These are phyloP conservation scores for Rhabdomys dilectus DNA, from an alignment of 2,113 vertebrate genomes.

Conservation along the genomic window DNA sequence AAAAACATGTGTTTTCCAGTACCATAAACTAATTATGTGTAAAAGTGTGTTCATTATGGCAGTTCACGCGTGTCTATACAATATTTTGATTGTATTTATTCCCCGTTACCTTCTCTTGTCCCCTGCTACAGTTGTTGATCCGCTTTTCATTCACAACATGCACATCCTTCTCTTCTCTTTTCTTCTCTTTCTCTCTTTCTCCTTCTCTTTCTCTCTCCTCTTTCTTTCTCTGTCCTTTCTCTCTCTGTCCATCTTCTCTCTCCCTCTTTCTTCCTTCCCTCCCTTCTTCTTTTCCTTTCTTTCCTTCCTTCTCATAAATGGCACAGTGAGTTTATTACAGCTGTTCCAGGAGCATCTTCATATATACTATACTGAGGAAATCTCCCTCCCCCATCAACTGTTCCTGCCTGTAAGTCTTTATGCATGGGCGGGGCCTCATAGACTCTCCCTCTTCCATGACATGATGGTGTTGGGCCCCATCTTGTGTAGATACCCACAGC, in stretches of 20 bases:
- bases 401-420: not conserved
- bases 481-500: not conserved
- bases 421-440: not conserved
- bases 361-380: not conserved
- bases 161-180: not conserved
- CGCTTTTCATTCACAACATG: not conserved
- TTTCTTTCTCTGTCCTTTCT: not conserved
- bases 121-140: not conserved
- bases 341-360: not conserved
- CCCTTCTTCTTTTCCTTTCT: rapidly evolving
- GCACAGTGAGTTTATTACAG: not conserved
- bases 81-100: not conserved
- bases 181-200: rapidly evolving
- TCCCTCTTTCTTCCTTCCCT: rapidly evolving
- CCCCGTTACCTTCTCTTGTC: no score
- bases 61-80: not conserved
- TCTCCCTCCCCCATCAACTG: not conserved
- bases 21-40: not conserved
- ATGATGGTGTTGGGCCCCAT: not conserved
- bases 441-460: not conserved
- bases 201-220: not conserved
- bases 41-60: not conserved
- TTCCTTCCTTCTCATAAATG: no score
- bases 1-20: not conserved
- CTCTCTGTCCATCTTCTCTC: rapidly evolving